Percentiles rank a stretch among this genome's conserved stretches.
Evolutionary conservation across 2,888 invertebrate species (phyloP).

Genomic region (Xestobium rufovillosum): DNA sequence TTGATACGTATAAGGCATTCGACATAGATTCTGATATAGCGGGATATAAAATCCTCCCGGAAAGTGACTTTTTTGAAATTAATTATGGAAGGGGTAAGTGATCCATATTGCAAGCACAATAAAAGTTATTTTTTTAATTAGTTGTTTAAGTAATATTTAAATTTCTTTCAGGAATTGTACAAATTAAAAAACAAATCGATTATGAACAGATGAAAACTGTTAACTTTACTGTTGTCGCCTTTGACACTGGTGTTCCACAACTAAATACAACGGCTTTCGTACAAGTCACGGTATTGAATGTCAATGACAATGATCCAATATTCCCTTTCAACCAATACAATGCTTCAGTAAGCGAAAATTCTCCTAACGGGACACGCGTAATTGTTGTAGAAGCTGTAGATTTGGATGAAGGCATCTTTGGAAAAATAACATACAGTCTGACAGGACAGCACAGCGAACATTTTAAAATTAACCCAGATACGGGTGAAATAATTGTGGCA

Average conservation of each 20-base stretch:
- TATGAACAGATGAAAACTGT: constrained; percentile 70
- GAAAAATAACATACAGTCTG: constrained; percentile 69
- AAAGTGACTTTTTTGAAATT: constrained; percentile 69
- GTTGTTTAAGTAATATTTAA: background rate
- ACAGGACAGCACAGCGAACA: constrained; percentile 65
- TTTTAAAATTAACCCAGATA: constrained; percentile 63
- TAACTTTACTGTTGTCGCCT: constrained; percentile 73
- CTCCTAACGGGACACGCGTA: constrained; percentile 63
- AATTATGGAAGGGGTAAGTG: constrained; percentile 67
- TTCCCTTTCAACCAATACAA: constrained; percentile 64
- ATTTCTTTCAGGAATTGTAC: constrained; percentile 57
- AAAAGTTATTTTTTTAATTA: constrained; percentile 4
- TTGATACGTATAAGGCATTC: constrained; percentile 68
- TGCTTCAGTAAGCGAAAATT: constrained; percentile 68
- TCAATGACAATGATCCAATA: constrained; percentile 81
- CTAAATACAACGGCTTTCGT: constrained; percentile 71
- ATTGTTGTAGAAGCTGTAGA: constrained; percentile 69
- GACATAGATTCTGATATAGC: constrained; percentile 80
- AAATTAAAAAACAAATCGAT: constrained; percentile 70
- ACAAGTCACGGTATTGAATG: constrained; percentile 67
- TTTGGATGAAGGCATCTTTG: constrained; percentile 69
- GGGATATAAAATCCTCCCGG: constrained; percentile 61
- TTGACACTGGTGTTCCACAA: constrained; percentile 81
- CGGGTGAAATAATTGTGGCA: constrained; percentile 71
- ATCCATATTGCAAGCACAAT: constrained; percentile 3